phyloP scores from a whole-genome alignment of 2,113 vertebrate species.

The Bucco capensis region DNA sequence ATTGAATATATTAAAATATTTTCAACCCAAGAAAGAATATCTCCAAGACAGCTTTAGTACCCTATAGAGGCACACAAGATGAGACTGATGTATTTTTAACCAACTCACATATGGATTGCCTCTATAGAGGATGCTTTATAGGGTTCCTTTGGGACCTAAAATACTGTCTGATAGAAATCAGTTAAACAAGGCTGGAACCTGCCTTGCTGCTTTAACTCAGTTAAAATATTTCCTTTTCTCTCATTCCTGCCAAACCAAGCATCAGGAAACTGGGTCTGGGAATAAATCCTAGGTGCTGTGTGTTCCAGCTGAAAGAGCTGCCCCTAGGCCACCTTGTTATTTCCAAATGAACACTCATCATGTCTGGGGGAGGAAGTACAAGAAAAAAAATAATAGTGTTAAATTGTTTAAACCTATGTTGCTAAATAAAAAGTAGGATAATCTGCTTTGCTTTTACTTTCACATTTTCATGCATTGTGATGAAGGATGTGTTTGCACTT shows the following conservation, averaged over 20 bases:
- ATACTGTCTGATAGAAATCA: neutral
- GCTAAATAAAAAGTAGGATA: neutral
- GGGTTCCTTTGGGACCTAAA: neutral
- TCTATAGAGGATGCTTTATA: neutral
- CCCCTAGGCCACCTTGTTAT: neutral
- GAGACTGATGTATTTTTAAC: neutral
- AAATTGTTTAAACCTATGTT: neutral
- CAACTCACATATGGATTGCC: neutral
- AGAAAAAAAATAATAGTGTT: neutral
- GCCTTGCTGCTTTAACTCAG: neutral
- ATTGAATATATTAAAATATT: neutral
- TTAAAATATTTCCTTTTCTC: neutral
- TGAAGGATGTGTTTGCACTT: neutral
- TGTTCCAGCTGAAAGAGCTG: neutral
- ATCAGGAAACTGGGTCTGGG: neutral
- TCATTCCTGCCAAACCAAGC: neutral
- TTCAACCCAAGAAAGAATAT: neutral
- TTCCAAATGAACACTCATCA: neutral
- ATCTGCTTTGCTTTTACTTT: neutral
- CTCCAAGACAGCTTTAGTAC: neutral
- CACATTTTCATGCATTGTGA: neutral
- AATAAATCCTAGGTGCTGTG: neutral
- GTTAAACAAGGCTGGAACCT: neutral
- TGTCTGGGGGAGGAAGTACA: neutral
- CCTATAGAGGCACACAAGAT: neutral